Evolutionary conservation across 2,113 vertebrate species (phyloP), one percentile per base, ranked within the genome.

Genomic region (Ascaphus truei): DNA sequence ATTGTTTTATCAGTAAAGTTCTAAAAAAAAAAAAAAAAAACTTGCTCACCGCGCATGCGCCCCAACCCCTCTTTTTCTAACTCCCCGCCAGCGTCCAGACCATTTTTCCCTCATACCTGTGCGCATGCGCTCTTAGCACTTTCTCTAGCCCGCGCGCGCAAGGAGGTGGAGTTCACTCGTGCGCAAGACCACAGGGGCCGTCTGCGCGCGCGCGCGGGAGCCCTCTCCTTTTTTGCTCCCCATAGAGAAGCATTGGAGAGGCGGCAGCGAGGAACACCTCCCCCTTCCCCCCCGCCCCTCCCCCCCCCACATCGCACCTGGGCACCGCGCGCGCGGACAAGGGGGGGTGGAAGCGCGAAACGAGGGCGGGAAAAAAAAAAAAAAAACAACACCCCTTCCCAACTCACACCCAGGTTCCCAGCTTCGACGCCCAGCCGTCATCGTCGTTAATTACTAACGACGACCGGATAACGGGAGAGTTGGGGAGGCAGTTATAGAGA

Each of bases 361-460:
- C 41, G 41, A 50, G 55, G 55, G 66, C 66, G 66, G 66, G 66
- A 68, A 57, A 68, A 16, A 16, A 16, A 43, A 67, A 2, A 20
- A 45, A 45, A 50, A 50, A 41, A 30, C 22, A 25, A 6, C 22
- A 13, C 31, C 62, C 33, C n/a, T n/a, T n/a, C n/a, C 48, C 31
- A 30, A 8, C 62, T n/a, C 62, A 34, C 47, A 29, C 30, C 36
- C 34, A 41, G 41, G 23, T 37, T 55, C 25, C 25, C 41, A 59
- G 41, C 66, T 37, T 25, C 11, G 18, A 16, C 29, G 9, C 48
- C 41, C 15, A 34, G 5, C 36, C 36, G 39, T 12, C 1, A n/a
- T 22, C 60, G 33, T 7, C 7, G 52, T 59, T 57, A 67, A 56
- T 57, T 15, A 56, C 34, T 57, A 26, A 25, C 26, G 16, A 10